A percentile compares a stretch with the other conserved stretches of the same genome.
Evolutionary conservation across 2,888 invertebrate species (phyloP).

Genomic region (Caenorhabditis auriculariae): DNA sequence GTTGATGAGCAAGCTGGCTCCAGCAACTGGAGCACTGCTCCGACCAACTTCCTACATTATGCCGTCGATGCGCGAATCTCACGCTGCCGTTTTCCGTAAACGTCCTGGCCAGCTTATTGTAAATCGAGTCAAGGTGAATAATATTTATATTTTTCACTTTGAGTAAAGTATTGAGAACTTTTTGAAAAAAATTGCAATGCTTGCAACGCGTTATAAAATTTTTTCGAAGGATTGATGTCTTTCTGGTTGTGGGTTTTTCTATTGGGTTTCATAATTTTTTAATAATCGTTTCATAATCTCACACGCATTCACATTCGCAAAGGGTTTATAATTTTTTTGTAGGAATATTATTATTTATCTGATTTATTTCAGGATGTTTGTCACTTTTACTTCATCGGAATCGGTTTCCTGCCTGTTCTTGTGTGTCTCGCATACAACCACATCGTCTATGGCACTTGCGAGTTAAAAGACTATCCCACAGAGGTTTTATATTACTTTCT

Average conservation of each 20-base stretch:
- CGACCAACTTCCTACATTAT: constrained; percentile 19
- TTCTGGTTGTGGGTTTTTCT: not conserved
- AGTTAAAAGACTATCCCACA: constrained; percentile 54
- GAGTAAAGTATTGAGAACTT: too few relatives aligned
- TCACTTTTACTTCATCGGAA: constrained; percentile 59
- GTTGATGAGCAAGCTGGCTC: constrained; percentile 39
- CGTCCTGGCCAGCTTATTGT: constrained; percentile 57
- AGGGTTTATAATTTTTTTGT: not conserved
- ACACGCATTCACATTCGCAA: not conserved
- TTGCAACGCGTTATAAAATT: too few relatives aligned
- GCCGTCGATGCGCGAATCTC: constrained; percentile 42
- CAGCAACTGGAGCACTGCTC: constrained; percentile 26
- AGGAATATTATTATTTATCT: not conserved
- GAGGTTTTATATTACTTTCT: constrained; percentile 22
- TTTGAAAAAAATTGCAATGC: too few relatives aligned
- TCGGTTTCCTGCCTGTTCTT: constrained; percentile 53
- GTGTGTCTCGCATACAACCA: constrained; percentile 45
- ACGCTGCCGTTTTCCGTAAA: constrained; percentile 55
- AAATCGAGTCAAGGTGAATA: constrained; percentile 52
- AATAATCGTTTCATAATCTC: not conserved
- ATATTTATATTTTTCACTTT: too few relatives aligned
- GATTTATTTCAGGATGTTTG: constrained; percentile 39
- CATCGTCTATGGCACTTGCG: constrained; percentile 50
- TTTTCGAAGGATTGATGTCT: not conserved
- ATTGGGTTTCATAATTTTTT: not conserved